Percentiles rank a stretch among this genome's conserved stretches.
Conservation (phyloP, 2,113 vertebrate species). For the Tonatia bakeri region DNA sequence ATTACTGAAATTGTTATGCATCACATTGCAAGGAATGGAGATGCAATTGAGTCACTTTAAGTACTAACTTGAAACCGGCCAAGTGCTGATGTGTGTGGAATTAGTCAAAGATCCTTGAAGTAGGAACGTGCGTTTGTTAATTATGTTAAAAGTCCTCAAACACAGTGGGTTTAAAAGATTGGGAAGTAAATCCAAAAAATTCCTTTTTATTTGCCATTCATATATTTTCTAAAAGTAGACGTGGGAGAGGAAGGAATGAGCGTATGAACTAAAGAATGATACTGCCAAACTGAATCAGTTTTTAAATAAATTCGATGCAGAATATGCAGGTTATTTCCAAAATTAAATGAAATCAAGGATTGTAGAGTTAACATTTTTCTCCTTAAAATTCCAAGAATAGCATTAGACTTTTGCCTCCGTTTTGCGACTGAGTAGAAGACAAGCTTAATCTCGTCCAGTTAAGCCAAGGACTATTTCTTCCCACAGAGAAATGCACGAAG, state of each 20-base stretch:
- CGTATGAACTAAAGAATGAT: background rate
- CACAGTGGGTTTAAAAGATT: background rate
- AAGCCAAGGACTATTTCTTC: slow-evolving; percentile 5
- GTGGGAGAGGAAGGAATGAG: background rate
- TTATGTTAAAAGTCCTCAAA: background rate
- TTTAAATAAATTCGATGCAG: background rate
- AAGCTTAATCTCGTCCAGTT: background rate
- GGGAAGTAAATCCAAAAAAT: background rate
- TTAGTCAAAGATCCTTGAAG: background rate
- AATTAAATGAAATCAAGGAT: background rate
- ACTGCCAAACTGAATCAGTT: background rate
- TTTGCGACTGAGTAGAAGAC: background rate
- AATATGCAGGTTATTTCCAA: background rate
- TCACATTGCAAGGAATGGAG: background rate
- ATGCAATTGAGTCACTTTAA: background rate
- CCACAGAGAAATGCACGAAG: slow-evolving; percentile 79
- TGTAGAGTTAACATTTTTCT: background rate
- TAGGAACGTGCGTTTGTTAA: background rate
- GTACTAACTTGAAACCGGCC: background rate
- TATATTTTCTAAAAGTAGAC: background rate
- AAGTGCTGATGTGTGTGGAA: background rate
- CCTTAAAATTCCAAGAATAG: background rate
- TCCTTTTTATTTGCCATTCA: background rate
- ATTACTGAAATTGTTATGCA: background rate
- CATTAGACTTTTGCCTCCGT: background rate